phyloP scores from a whole-genome alignment of 2,888 invertebrate species.

The Euproctis similis region DNA sequence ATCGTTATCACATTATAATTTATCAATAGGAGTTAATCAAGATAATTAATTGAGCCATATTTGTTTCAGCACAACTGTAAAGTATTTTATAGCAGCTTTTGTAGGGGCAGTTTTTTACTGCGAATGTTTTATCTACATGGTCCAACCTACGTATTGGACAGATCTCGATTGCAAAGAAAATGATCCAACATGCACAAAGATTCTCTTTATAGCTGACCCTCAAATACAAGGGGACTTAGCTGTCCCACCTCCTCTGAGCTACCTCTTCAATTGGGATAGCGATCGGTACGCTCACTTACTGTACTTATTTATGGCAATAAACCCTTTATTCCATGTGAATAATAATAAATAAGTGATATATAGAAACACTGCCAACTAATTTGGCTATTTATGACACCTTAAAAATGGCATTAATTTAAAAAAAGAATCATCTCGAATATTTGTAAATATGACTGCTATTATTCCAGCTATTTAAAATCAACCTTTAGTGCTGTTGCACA shows the following conservation, averaged over 20 bases:
- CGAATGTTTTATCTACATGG: conserved; percentile 72
- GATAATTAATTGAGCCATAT: not conserved
- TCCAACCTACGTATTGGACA: conserved; percentile 57
- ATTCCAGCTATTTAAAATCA: conserved; percentile 83
- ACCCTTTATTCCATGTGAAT: too few species aligned
- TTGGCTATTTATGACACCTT: too few species aligned
- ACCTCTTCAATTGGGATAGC: conserved; percentile 88
- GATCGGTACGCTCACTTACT: conserved; percentile 80
- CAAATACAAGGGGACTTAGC: conserved; percentile 90
- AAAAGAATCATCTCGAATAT: too few species aligned
- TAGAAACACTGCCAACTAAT: too few species aligned
- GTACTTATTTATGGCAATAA: too few species aligned
- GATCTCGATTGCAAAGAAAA: conserved; percentile 57
- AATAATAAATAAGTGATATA: too few species aligned
- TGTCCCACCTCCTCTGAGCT: conserved; percentile 80
- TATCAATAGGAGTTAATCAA: too few species aligned
- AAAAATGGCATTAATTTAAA: too few species aligned
- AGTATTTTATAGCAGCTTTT: conserved; percentile 42
- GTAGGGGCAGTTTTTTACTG: conserved; percentile 59
- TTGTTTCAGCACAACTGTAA: conserved; percentile 42
- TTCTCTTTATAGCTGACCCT: conserved; percentile 91
- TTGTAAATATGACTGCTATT: too few species aligned
- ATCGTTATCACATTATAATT: too few species aligned
- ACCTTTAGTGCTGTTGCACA: conserved; percentile 84
- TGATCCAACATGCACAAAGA: conserved; percentile 74